These are phyloP conservation scores for Nasonia vitripennis DNA, from an alignment of 1,140 invertebrate species.

Conservation along the genomic window DNA sequence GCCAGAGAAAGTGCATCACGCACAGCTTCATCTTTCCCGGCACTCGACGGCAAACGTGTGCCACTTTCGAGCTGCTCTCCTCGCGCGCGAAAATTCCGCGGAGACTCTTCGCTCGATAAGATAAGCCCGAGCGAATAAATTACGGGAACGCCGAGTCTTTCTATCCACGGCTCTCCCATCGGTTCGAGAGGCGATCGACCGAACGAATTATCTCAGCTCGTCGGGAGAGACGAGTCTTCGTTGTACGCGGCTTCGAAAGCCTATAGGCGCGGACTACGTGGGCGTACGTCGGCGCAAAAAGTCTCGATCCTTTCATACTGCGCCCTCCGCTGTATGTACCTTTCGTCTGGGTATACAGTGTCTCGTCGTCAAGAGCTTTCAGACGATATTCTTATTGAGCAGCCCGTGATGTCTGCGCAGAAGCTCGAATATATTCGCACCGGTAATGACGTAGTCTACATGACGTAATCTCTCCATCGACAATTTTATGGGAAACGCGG, in stretches of 20 bases:
- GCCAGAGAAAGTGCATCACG: not conserved
- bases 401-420: no score
- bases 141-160: not conserved
- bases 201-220: not conserved
- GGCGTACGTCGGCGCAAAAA: not conserved
- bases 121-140: constrained; percentile 29
- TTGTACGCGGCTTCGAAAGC: not conserved
- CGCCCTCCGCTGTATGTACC: not conserved
- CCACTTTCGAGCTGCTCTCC: constrained; percentile 4
- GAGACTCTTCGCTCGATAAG: constrained; percentile 1
- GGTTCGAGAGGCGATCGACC: not conserved
- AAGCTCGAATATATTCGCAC: no score
- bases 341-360: not conserved
- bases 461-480: not conserved
- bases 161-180: not conserved
- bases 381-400: no score
- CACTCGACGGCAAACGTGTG: not conserved
- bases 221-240: not conserved
- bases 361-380: not conserved
- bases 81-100: not conserved
- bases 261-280: not conserved
- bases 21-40: not conserved
- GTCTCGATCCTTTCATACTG: not conserved
- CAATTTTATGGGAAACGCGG: not conserved
- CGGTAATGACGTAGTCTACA: no score